Conservation (phyloP, 1,140 invertebrate species). For the Ceratina japonica region DNA sequence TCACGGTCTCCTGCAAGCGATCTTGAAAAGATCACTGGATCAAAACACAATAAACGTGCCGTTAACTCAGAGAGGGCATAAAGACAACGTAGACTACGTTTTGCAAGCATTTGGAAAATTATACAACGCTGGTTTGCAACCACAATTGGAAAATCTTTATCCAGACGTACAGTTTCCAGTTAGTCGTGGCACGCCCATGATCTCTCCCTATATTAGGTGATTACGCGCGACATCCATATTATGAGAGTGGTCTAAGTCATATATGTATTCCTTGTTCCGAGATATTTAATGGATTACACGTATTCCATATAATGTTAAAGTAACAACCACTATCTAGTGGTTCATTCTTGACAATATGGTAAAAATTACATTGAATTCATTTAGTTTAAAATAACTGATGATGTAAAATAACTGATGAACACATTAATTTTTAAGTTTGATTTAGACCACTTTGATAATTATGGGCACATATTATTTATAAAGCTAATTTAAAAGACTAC, state of each 20-base stretch:
- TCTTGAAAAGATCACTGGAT: slow-evolving; percentile 82
- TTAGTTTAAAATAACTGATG: too few relatives aligned
- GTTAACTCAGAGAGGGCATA: slow-evolving; percentile 87
- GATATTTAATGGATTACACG: too few relatives aligned
- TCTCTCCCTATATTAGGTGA: slow-evolving; percentile 82
- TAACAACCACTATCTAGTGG: too few relatives aligned
- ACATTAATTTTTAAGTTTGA: too few relatives aligned
- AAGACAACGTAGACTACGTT: slow-evolving; percentile 86
- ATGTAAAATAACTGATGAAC: too few relatives aligned
- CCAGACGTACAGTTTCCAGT: slow-evolving; percentile 85
- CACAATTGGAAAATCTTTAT: slow-evolving; percentile 83
- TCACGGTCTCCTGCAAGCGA: slow-evolving; percentile 86
- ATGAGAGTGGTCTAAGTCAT: too few relatives aligned
- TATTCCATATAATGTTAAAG: too few relatives aligned
- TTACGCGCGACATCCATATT: background rate
- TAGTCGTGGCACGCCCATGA: slow-evolving; percentile 85
- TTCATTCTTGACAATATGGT: too few relatives aligned
- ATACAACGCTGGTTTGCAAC: slow-evolving; percentile 83
- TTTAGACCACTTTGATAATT: too few relatives aligned
- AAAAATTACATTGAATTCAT: too few relatives aligned
- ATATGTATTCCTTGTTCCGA: too few relatives aligned
- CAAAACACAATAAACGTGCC: slow-evolving; percentile 85
- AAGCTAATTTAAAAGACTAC: background rate
- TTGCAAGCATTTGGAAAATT: slow-evolving; percentile 86
- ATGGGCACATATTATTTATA: too few relatives aligned